Base-by-base conservation (phyloP, 2,888 invertebrate species). In the Zaprionus bogoriensis region DNA sequence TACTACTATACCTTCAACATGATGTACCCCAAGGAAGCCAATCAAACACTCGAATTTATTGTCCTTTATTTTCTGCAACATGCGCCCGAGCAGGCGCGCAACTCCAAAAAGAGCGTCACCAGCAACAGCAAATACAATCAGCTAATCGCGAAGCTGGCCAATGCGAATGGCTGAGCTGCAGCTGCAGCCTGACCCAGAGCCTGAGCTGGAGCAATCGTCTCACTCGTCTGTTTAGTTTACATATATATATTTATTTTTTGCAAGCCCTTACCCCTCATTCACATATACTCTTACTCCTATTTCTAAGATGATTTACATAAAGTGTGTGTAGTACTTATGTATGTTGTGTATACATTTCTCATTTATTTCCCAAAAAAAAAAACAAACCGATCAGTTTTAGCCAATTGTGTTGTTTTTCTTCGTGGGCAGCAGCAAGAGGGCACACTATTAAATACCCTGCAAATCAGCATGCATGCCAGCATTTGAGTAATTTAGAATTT, bases 1-100 rank as follows among this genome's bases (percentile, higher is more conserved):
- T 82, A 82, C 88, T 82, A 80, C 65, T 82, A 87, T 86, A 82
- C 82, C 85, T 82, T 82, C 47, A 82, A 82, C 78, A 82, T 82
- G 82, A 87, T 82, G 82, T 82, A 82, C 69, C 82, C 82, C 71
- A 82, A 82, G 87, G 82, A 82, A 72, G 82, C 88, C 75, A 87
- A 87, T 69, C 88, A 87, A 74, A 82, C 82, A 55, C 88, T 82
- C 82, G 82, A 82, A 84, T 82, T 82, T 84, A 86, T 82, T 46
- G 82, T 87, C 69, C 55, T 84, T 23, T 82, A 82, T 48, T 82
- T 82, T 87, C 57, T 82, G 25, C 71, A 80, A 54, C 58, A 82
- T 54, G 42, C 87, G 57, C 81, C 87, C 3, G 82, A 82, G 20
- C 77, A 87, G 30, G 74, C 67, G 47, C 88, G 82, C 14, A 58